Percentiles rank a stretch among this genome's conserved stretches.
Evolutionary conservation across 2,113 vertebrate genomes (phyloP).

Genomic region (Talpa occidentalis): DNA sequence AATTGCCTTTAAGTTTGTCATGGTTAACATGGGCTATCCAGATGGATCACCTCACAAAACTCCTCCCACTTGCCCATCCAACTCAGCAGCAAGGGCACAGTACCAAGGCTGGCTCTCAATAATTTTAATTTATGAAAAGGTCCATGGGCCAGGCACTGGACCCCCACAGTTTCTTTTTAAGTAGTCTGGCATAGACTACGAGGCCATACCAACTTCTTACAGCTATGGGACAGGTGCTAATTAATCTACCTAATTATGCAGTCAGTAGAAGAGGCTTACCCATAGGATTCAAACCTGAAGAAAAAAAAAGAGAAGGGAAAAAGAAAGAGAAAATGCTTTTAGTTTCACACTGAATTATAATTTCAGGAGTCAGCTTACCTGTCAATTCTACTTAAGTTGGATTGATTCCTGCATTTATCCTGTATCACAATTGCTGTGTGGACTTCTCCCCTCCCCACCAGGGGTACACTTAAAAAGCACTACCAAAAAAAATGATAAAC

Average conservation of each 20-base stretch:
- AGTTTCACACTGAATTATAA: constrained; percentile 43
- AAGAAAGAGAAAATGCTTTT: constrained; percentile 3
- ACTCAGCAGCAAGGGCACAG: neutral
- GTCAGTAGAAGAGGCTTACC: constrained; percentile 41
- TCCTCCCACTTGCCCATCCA: neutral
- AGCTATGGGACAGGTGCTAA: constrained; percentile 71
- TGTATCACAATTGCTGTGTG: neutral
- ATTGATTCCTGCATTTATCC: constrained; percentile 40
- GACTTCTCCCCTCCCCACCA: neutral
- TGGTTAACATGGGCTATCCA: neutral
- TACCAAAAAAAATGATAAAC: constrained; percentile 27
- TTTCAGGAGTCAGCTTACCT: constrained; percentile 61
- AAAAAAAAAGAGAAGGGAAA: neutral
- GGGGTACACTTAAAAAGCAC: constrained; percentile 28
- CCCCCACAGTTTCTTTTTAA: constrained; percentile 13
- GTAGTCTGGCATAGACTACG: constrained; percentile 20
- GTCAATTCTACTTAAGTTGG: constrained; percentile 59
- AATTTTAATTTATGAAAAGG: constrained; percentile 53
- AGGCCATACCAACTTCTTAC: constrained; percentile 58
- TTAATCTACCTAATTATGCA: constrained; percentile 74
- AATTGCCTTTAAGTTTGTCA: constrained; percentile 50
- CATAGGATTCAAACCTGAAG: constrained; percentile 47
- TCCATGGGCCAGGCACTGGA: neutral
- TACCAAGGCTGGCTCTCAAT: neutral
- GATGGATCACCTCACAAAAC: neutral